Base-by-base conservation (phyloP, 2,888 invertebrate genomes). In the Volucella inanis region DNA sequence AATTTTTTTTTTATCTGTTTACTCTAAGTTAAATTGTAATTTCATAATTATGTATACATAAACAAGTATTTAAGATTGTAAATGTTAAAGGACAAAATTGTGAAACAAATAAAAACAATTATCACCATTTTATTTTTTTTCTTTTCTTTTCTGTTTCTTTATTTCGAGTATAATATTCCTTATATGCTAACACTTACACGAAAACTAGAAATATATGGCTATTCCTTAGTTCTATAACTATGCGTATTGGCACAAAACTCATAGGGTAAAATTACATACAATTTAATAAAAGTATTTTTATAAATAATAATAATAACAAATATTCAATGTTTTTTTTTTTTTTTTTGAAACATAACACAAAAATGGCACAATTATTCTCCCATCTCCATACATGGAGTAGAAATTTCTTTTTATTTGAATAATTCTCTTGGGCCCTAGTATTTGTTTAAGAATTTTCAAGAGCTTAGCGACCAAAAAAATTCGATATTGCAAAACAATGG, bases 121-220 rank as follows among this genome's bases (percentile, higher is more conserved):
- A 78, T 78, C 77, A 78, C 77, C 77, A 70, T 78, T 70, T 70
- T 8, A 38, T 39, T 49, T 18, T 31, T 57, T 12, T 31, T 15
- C 22, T n/a, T 3, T 9, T 41, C 38, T 45, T 57, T 65, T 50
- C 39, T 57, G n/a, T 61, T 18, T 10, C 4, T 61, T 45, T 22
- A 11, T 57, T 55, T n/a, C 47, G 8, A 15, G 11, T 54, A 18
- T 47, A 64, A 43, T 65, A 38, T 68, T 8, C 9, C 76, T 67
- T 76, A 76, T 50, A 2, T 15, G 54, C 67, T 76, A 76, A 52
- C 18, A 14, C 38, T 11, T 39, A 50, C 49, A 72, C 59, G 77
- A 74, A 77, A 70, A 75, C 22, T 65, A 76, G 49, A 59, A 67
- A 84, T 76, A 84, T 84, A 84, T 84, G 83, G 83, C 83, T 84